phyloP scores from a whole-genome alignment of 2,797 vertebrate species.

The Poeciliopsis infans region DNA sequence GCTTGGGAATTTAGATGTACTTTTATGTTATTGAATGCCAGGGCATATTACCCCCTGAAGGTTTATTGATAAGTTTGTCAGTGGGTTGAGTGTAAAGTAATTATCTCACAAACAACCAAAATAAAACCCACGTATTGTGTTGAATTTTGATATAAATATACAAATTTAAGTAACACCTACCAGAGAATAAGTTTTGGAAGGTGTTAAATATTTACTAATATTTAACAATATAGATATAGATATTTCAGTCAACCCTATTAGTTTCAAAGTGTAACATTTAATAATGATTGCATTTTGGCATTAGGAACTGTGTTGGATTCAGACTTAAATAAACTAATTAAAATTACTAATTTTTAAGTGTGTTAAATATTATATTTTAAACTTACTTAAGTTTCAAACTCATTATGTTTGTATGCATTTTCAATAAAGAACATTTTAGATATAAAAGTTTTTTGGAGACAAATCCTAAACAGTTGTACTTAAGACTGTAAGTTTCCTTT shows the following conservation, averaged over 20 bases:
- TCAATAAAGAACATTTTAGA: background rate
- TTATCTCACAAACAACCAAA: constrained; percentile 12
- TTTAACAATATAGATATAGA: too few relatives aligned
- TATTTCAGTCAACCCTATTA: background rate
- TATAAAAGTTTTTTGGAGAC: too few relatives aligned
- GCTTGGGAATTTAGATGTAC: constrained; percentile 63
- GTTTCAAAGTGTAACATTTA: background rate
- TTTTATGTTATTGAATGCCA: constrained; percentile 68
- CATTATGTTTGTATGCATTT: background rate
- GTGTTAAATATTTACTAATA: background rate
- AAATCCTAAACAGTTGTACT: background rate
- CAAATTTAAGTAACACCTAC: background rate
- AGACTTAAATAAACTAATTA: background rate
- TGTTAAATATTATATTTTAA: background rate
- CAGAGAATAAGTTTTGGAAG: background rate
- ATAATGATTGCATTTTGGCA: background rate
- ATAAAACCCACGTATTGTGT: constrained; percentile 16
- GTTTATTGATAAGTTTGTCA: constrained; percentile 66
- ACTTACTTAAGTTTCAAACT: background rate
- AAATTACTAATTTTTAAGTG: background rate
- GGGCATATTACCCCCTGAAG: constrained; percentile 41
- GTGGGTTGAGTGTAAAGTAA: constrained; percentile 11
- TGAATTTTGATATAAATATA: constrained; percentile 7
- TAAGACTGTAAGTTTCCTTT: background rate
- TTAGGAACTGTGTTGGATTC: background rate